Evolutionary conservation across 1,140 invertebrate species (phyloP).

Genomic region (Drosophila seguyi): DNA sequence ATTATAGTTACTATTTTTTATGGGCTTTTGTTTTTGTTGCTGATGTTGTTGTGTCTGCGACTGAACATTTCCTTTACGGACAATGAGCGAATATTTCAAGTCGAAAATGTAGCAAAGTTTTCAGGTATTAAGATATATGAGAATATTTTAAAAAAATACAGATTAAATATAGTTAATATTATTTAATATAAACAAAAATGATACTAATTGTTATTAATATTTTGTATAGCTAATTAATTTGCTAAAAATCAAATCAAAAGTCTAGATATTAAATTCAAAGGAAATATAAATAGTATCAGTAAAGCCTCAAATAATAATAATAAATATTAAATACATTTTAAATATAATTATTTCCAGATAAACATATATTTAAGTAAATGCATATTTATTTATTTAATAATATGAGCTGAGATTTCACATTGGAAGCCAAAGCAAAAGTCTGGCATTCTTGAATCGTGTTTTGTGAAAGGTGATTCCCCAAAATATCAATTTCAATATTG

Average conservation of each 20-base stretch:
- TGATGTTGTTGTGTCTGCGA: slow-evolving; percentile 18
- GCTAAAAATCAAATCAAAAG: not conserved
- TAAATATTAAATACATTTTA: no score
- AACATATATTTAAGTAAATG: not conserved
- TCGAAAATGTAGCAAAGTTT: slow-evolving; percentile 6
- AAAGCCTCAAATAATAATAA: not conserved
- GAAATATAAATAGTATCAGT: no score
- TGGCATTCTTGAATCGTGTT: slow-evolving; percentile 41
- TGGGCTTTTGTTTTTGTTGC: slow-evolving; percentile 4
- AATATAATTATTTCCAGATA: not conserved
- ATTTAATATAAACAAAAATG: not conserved
- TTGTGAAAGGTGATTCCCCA: slow-evolving; percentile 51
- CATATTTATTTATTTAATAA: not conserved
- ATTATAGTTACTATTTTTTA: slow-evolving; percentile 35
- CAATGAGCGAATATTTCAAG: slow-evolving; percentile 7
- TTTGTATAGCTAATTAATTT: not conserved
- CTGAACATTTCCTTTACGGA: slow-evolving; percentile 40
- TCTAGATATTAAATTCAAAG: no score
- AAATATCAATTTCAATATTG: slow-evolving; percentile 83
- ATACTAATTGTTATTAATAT: not conserved
- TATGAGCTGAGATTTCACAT: not conserved
- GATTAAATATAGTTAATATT: not conserved
- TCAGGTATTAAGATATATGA: not conserved
- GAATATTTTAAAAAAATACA: not conserved
- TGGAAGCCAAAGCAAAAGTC: slow-evolving; percentile 67